Evolutionary conservation across 1,140 invertebrate genomes (phyloP), one percentile per base, ranked within the genome.

Genomic region (Zaprionus gabonicus): DNA sequence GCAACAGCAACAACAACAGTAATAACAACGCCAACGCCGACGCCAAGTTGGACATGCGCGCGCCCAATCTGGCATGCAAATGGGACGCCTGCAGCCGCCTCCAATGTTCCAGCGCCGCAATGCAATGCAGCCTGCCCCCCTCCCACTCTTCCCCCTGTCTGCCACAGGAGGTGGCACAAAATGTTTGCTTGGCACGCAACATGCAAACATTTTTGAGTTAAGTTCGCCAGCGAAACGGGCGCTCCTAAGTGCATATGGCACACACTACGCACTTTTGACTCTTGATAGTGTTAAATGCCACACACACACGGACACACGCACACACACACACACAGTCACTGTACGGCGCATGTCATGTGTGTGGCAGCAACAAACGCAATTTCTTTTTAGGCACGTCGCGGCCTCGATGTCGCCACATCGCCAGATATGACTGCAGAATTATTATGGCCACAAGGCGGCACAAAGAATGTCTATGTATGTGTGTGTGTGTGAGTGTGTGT

Each of bases 151-250:
- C 12, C 56, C 41, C 36, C 7, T 31, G 1, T 17, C 15, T 28
- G 38, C 13, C 20, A 38, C 36, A 57, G 70, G 65, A 76, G 60
- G 67, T 83, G 73, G 77, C 79, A 65, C 65, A 78, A 79, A 87
- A 87, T 87, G 84, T 84, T 87, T 84, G 85, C 81, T 79, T 87
- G 81, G 84, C 84, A 87, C 84, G 84, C 84, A 87, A 87, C 84
- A 87, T 87, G 84, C 84, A 84, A 87, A 84, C 84, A 87, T 87
- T 87, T 87, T 87, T 87, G 84, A 87, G 84, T 87, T 87, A 87
- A 88, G 78, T 90, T 87, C 10, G 27, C 44, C 34, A 59, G 41
- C 51, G 77, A 36, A 67, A 63, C 34, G 65, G 20, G 72, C 62
- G 55, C 60, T 66, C 66, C 65, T 76, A 78, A 79, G 79, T 81